These are phyloP conservation scores for Monomorium pharaonis DNA, from an alignment of 1,140 invertebrate genomes.

Conservation along the genomic window DNA sequence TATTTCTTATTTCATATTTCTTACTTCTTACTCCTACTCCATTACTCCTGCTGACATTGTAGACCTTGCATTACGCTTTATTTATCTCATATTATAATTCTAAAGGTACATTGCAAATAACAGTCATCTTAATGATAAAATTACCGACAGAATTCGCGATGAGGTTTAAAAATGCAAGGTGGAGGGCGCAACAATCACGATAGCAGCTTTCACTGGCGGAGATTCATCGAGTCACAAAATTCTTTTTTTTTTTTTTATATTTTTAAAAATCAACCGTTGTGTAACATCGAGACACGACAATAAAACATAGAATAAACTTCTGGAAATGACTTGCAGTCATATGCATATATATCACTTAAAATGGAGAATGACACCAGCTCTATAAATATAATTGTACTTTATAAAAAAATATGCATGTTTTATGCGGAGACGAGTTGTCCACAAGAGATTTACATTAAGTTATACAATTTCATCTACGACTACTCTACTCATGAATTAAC, in stretches of 20 bases:
- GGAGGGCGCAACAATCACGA: conserved; percentile 60
- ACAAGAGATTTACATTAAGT: background rate
- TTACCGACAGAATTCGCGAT: conserved; percentile 64
- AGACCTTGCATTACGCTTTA: background rate
- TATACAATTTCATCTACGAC: background rate
- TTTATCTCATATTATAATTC: background rate
- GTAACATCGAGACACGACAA: background rate
- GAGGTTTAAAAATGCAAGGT: conserved; percentile 53
- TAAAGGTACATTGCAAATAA: background rate
- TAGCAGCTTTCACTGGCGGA: conserved; percentile 34
- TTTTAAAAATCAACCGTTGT: conserved; percentile 40
- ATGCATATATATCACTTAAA: background rate
- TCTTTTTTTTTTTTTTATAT: background rate
- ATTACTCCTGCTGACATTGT: too few relatives aligned
- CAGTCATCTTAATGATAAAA: background rate
- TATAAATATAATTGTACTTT: background rate
- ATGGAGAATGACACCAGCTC: background rate
- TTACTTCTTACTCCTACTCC: too few relatives aligned
- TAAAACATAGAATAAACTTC: background rate
- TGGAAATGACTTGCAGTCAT: background rate
- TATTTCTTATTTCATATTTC: too few relatives aligned
- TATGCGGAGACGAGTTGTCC: background rate
- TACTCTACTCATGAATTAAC: background rate
- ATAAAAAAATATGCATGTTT: background rate
- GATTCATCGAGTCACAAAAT: conserved; percentile 10